phyloP scores from a whole-genome alignment of 2,113 vertebrate genomes.

The Rissa tridactyla region DNA sequence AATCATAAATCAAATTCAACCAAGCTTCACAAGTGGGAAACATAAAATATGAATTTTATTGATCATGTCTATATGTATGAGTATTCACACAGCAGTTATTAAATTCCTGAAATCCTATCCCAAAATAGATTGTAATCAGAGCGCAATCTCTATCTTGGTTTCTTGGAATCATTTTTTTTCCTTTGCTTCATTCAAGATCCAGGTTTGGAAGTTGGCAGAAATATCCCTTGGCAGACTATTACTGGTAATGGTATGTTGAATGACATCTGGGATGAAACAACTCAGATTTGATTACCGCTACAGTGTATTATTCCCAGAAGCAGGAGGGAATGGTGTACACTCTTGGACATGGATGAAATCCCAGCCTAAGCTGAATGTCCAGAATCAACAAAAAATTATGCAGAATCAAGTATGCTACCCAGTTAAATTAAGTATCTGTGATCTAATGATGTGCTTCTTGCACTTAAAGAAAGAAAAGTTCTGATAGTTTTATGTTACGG shows the following conservation, averaged over 20 bases:
- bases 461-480: constrained; percentile 26
- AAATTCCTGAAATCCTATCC: neutral
- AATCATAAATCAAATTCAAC: neutral
- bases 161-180: neutral
- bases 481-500: neutral
- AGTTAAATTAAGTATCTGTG: neutral
- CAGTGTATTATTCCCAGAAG: neutral
- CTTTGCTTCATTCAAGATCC: neutral
- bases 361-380: neutral
- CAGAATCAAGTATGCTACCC: constrained; percentile 12
- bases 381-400: neutral
- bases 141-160: neutral
- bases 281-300: neutral
- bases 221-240: neutral
- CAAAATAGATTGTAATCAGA: neutral
- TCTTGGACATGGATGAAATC: neutral
- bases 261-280: neutral
- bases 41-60: neutral
- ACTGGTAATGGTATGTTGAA: neutral
- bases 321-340: neutral
- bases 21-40: neutral
- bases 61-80: neutral
- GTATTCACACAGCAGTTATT: neutral
- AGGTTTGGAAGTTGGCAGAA: neutral
- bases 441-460: neutral